Conservation (phyloP, 2,888 invertebrate genomes). For the Ichneumoninae sp. region DNA sequence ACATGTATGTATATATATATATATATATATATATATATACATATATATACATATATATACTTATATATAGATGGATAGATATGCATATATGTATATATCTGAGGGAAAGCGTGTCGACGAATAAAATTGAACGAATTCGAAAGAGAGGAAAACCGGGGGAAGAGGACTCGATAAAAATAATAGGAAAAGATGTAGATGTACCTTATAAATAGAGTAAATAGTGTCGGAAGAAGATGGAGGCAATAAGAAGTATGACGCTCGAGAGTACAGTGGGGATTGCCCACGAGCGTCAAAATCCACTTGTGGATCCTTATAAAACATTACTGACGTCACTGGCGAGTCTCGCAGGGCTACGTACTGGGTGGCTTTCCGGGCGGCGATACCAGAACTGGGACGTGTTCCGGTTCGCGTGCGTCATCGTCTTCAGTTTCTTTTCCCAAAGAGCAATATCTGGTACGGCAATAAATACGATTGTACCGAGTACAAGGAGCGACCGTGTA, state of each 20-base stretch:
- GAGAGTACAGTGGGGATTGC: slow-evolving; percentile 10
- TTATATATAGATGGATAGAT: no score
- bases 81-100: neutral
- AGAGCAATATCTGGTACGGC: slow-evolving; percentile 20
- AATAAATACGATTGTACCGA: slow-evolving; percentile 14
- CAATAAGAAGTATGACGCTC: slow-evolving; percentile 31
- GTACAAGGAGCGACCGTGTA: neutral
- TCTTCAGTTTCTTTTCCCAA: slow-evolving; percentile 17
- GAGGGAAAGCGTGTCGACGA: neutral
- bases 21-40: no score
- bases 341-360: slow-evolving; percentile 13
- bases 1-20: neutral
- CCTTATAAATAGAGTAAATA: slow-evolving; percentile 11
- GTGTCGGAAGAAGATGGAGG: neutral
- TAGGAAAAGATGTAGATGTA: slow-evolving; percentile 5
- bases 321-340: slow-evolving; percentile 43
- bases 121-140: slow-evolving; percentile 1
- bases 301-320: slow-evolving; percentile 48
- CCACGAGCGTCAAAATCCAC: slow-evolving; percentile 52
- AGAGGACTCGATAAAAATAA: slow-evolving; percentile 24
- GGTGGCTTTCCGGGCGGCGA: slow-evolving; percentile 1
- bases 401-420: slow-evolving; percentile 24
- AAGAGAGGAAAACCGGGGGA: neutral
- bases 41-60: neutral
- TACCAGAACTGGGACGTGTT: slow-evolving; percentile 10